Conservation (phyloP, 2,113 vertebrate species). For the Limanda limanda region DNA sequence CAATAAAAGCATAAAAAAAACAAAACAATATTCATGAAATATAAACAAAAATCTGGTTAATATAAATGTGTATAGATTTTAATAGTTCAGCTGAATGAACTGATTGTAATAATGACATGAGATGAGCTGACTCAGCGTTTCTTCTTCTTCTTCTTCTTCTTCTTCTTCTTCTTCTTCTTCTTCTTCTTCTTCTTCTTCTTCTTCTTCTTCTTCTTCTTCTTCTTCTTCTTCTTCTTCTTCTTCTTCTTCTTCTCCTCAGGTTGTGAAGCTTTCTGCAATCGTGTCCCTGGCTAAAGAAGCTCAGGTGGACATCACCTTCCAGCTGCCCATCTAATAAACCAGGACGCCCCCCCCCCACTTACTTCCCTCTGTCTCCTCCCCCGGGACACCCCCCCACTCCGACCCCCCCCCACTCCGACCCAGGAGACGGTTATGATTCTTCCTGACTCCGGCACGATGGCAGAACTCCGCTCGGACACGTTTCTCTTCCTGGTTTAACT, state of each 20-base stretch:
- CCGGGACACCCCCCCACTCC: not conserved
- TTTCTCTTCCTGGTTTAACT: not conserved
- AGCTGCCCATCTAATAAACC: constrained; percentile 90
- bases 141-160: no score
- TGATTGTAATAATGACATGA: no score
- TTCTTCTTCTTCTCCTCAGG: constrained; percentile 85
- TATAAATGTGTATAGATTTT: no score
- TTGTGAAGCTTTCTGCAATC: constrained; percentile 98
- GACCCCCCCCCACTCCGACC: not conserved
- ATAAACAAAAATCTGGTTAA: no score
- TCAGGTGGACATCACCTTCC: constrained; percentile 98
- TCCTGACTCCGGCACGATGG: constrained; percentile 33
- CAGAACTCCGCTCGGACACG: not conserved
- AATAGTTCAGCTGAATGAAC: no score
- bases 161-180: no score
- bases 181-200: no score
- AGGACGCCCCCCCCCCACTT: not conserved
- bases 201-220: no score
- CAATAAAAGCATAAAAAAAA: no score
- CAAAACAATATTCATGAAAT: no score
- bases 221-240: no score
- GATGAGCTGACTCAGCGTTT: not conserved
- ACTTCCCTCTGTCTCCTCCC: not conserved
- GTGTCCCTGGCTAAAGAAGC: constrained; percentile 94
- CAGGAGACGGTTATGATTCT: not conserved